Percentiles rank a stretch among this genome's conserved stretches.
Conservation (phyloP, 2,888 invertebrate species). For the Disparrhopalites patrizii region DNA sequence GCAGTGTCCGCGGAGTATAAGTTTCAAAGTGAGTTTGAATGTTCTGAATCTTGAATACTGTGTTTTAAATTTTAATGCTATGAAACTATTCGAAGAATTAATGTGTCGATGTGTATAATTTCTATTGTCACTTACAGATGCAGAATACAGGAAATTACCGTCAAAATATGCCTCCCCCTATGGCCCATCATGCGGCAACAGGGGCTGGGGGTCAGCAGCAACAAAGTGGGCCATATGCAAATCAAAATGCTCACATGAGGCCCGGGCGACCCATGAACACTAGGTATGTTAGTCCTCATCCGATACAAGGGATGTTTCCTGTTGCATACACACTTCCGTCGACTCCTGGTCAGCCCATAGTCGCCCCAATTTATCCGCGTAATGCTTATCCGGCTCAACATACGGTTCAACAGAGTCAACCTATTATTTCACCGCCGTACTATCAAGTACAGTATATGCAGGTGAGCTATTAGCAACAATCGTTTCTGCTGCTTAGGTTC, state of each 20-base stretch:
- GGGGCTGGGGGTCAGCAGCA: neutral
- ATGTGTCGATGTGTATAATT: too few relatives aligned
- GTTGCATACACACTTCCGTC: neutral
- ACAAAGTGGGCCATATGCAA: neutral
- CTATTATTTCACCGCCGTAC: neutral
- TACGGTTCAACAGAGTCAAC: neutral
- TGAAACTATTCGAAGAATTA: too few relatives aligned
- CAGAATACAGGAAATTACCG: slow-evolving; percentile 1
- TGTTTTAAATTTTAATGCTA: too few relatives aligned
- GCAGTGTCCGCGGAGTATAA: too few relatives aligned
- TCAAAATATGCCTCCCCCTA: neutral
- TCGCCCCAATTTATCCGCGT: neutral
- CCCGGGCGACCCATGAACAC: neutral
- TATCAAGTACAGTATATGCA: neutral
- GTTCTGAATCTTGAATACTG: too few relatives aligned
- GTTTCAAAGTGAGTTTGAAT: too few relatives aligned
- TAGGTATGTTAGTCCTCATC: neutral
- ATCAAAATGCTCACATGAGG: neutral
- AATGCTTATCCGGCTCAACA: neutral
- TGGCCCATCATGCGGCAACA: neutral
- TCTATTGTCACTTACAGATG: too few relatives aligned
- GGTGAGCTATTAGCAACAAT: neutral
- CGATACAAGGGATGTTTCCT: neutral
- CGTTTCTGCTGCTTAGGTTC: too few relatives aligned
- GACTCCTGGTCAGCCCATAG: neutral